phyloP scores from a whole-genome alignment of 1,140 invertebrate species.

The Antheraea mylitta region DNA sequence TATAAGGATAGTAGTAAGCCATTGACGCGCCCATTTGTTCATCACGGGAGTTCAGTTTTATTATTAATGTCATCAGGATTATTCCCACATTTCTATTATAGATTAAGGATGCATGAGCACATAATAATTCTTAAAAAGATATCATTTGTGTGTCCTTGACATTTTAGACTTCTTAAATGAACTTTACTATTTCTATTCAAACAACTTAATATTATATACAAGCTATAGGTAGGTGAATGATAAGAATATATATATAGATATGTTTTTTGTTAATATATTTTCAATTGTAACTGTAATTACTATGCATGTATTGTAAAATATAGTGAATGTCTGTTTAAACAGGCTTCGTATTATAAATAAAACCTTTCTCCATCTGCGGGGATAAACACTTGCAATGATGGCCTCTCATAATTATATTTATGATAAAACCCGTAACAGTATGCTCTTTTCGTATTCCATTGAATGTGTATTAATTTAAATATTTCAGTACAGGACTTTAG shows the following conservation, averaged over 20 bases:
- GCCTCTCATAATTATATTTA: background rate
- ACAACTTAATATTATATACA: background rate
- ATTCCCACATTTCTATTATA: background rate
- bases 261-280: background rate
- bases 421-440: background rate
- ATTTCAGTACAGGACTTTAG: too few relatives aligned
- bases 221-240: background rate
- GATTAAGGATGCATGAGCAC: background rate
- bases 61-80: background rate
- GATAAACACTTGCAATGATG: background rate
- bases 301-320: constrained; percentile 1
- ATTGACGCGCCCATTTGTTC: background rate
- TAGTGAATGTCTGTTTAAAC: background rate
- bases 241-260: background rate
- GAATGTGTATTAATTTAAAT: too few relatives aligned
- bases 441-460: background rate
- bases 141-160: background rate
- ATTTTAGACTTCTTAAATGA: background rate
- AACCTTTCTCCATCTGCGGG: background rate
- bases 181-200: too few relatives aligned
- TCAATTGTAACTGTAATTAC: background rate
- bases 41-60: background rate
- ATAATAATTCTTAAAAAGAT: background rate
- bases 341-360: background rate
- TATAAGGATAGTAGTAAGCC: background rate